Evolutionary conservation across 2,888 invertebrate genomes (phyloP).

Genomic region (Pristionchus exspectatus): DNA sequence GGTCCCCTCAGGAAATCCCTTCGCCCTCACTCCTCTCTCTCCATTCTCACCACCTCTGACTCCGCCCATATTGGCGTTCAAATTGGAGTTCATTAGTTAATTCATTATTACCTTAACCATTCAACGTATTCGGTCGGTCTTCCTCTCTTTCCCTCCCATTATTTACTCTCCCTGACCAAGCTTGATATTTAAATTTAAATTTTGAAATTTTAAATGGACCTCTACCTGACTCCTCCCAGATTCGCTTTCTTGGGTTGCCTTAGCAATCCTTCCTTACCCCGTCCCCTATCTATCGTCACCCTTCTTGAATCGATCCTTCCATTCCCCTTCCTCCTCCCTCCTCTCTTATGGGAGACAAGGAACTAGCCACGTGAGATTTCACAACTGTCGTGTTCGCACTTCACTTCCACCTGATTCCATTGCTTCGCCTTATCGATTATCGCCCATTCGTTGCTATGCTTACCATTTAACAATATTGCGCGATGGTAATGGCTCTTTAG

Average conservation of each 20-base stretch:
- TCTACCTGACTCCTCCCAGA: not conserved
- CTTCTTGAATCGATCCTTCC: not conserved
- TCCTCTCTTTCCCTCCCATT: not conserved
- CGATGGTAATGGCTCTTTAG: not conserved
- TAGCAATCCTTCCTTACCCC: not conserved
- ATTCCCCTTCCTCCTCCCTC: not conserved
- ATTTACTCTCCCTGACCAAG: not conserved
- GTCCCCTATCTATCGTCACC: not conserved
- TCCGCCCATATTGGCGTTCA: too few species aligned
- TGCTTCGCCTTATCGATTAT: not conserved
- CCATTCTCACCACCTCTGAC: too few species aligned
- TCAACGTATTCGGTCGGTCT: not conserved
- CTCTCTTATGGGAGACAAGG: not conserved
- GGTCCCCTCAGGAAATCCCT: not conserved
- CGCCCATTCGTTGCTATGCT: not conserved
- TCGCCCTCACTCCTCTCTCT: not conserved
- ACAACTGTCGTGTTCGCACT: conserved; percentile 11
- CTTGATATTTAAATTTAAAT: not conserved
- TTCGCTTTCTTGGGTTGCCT: not conserved
- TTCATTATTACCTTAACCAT: not conserved
- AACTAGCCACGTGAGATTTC: conserved; percentile 38
- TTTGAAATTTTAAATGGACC: not conserved
- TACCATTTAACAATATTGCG: not conserved
- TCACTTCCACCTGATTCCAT: not conserved
- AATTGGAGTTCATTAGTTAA: too few species aligned